Conservation (phyloP, 1,140 invertebrate species). For the Drosophila rufa region DNA sequence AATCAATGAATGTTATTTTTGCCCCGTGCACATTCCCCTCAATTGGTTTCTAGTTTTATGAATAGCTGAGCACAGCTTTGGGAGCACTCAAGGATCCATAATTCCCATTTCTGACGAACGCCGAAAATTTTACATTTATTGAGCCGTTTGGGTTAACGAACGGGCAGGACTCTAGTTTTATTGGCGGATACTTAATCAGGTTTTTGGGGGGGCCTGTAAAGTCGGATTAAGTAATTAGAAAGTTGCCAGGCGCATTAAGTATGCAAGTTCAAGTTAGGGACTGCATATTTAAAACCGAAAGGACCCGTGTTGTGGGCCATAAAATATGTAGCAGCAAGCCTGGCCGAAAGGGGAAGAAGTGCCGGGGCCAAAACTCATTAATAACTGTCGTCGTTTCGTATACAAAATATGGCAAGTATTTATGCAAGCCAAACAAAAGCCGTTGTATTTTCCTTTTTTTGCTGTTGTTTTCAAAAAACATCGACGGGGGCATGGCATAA, state of each 20-base stretch:
- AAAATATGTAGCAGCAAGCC: constrained; percentile 60
- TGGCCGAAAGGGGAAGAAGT: background rate
- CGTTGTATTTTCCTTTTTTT: constrained; percentile 14
- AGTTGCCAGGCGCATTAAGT: constrained; percentile 63
- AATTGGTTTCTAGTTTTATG: constrained; percentile 38
- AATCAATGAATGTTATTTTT: background rate
- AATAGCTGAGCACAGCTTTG: constrained; percentile 22
- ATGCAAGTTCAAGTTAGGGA: constrained; percentile 73
- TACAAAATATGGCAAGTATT: constrained; percentile 51
- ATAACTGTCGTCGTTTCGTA: constrained; percentile 63
- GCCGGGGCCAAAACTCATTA: constrained; percentile 66
- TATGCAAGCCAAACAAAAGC: constrained; percentile 62
- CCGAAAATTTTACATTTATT: constrained; percentile 47
- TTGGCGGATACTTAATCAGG: constrained; percentile 38
- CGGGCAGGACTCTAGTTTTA: constrained; percentile 29
- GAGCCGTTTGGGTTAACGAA: constrained; percentile 42
- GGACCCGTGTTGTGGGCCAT: constrained; percentile 62
- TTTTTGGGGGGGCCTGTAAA: constrained; percentile 40
- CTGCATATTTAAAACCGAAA: constrained; percentile 64
- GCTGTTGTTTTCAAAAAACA: constrained; percentile 14
- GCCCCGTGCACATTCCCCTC: constrained; percentile 11
- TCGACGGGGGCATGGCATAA: constrained; percentile 33
- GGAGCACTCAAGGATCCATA: constrained; percentile 42
- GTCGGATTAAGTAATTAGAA: constrained; percentile 80
- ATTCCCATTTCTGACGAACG: constrained; percentile 32